A percentile compares a stretch with the other conserved stretches of the same genome.
These are phyloP conservation scores for Microhierax caerulescens DNA, from an alignment of 2,797 vertebrate species.

Conservation along the genomic window DNA sequence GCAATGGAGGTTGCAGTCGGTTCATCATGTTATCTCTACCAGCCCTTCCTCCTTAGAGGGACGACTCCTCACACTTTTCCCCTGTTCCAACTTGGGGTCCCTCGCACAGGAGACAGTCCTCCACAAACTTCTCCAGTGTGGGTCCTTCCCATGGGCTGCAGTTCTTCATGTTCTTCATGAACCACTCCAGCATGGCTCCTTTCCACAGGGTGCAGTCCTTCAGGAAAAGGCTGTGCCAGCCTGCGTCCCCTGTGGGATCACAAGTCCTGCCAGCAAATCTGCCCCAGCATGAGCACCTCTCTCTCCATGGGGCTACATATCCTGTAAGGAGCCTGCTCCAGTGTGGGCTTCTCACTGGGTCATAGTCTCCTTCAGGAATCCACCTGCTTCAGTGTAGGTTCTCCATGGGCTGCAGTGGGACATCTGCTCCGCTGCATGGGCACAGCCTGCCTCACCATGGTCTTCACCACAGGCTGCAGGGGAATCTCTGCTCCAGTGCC, in stretches of 20 bases:
- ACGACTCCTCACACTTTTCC: not conserved
- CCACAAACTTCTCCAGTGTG: not conserved
- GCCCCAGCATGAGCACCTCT: not conserved
- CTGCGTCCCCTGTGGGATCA: fast-evolving
- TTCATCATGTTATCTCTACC: not conserved
- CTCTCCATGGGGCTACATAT: not conserved
- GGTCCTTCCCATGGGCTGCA: too few species aligned
- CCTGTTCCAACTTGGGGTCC: too few species aligned
- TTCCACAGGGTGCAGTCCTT: not conserved
- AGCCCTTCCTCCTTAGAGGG: not conserved
- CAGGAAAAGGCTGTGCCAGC: not conserved
- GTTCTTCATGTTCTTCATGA: too few species aligned
- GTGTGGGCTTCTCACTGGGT: fast-evolving
- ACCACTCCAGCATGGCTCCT: too few species aligned
- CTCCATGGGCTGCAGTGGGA: not conserved
- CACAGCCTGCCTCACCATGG: not conserved
- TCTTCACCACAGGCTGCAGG: not conserved
- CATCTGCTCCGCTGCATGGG: not conserved
- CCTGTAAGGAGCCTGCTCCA: not conserved
- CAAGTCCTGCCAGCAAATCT: not conserved
- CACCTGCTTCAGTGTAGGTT: not conserved
- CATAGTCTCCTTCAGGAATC: not conserved
- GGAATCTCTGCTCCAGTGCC: not conserved
- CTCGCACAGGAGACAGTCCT: not conserved
- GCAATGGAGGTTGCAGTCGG: not conserved